Evolutionary conservation across 2,797 vertebrate species (phyloP).

Genomic region (Pseudomugil gertrudae): DNA sequence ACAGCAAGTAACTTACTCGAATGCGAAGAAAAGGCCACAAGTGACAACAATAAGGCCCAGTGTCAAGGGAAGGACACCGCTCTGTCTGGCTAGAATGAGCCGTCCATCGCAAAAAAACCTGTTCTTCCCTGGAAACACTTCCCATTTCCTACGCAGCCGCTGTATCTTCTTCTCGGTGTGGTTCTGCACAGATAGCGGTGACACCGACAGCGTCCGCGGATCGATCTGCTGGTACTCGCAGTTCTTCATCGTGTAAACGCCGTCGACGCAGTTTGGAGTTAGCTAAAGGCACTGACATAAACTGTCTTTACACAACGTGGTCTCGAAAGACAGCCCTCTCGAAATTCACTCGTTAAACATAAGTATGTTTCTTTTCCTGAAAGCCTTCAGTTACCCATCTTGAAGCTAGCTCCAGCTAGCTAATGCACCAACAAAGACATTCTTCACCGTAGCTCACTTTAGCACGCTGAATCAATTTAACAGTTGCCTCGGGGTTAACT

Average conservation of each 20-base stretch:
- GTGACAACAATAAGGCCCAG: slow-evolving; percentile 92
- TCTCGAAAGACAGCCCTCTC: slow-evolving; percentile 20
- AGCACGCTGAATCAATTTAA: slow-evolving; percentile 10
- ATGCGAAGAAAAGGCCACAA: slow-evolving; percentile 94
- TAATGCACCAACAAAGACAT: slow-evolving; percentile 34
- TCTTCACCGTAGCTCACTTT: slow-evolving; percentile 38
- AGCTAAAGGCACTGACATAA: slow-evolving; percentile 49
- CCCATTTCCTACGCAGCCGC: slow-evolving; percentile 87
- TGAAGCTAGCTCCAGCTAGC: slow-evolving; percentile 57
- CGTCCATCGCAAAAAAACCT: slow-evolving; percentile 92
- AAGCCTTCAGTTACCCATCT: slow-evolving; percentile 55
- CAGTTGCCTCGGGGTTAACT: slow-evolving; percentile 5
- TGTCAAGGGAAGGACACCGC: slow-evolving; percentile 91
- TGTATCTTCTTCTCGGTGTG: slow-evolving; percentile 60
- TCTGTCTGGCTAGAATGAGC: slow-evolving; percentile 90
- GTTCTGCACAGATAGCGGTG: slow-evolving; percentile 61
- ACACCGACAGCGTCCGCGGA: slow-evolving; percentile 80
- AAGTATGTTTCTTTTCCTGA: not conserved
- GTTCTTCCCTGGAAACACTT: slow-evolving; percentile 93
- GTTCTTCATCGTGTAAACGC: slow-evolving; percentile 85
- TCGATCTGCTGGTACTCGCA: slow-evolving; percentile 95
- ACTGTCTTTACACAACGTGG: slow-evolving; percentile 2
- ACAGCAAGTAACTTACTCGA: slow-evolving; percentile 87
- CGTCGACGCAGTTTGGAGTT: slow-evolving; percentile 32
- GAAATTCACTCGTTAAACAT: slow-evolving; percentile 30